These are phyloP conservation scores for Myotis planiceps DNA, from an alignment of 2,797 vertebrate species.

Conservation along the genomic window DNA sequence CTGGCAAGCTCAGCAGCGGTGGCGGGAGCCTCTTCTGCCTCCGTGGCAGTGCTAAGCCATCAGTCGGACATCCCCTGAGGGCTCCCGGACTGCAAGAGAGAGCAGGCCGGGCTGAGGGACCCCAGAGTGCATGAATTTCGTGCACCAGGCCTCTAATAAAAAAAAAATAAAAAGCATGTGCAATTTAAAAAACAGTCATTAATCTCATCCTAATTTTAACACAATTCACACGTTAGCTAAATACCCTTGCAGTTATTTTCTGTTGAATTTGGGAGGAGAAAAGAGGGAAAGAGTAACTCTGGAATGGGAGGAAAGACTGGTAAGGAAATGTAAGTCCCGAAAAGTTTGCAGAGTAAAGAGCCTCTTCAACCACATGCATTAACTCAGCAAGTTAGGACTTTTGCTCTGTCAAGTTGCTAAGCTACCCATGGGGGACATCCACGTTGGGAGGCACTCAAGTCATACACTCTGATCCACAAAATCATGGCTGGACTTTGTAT, in stretches of 20 bases:
- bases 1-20: no score
- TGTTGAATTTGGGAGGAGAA: neutral
- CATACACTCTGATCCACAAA: neutral
- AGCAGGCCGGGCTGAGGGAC: no score
- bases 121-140: no score
- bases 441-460: neutral
- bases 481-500: neutral
- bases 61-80: no score
- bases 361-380: slow-evolving; percentile 90
- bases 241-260: slow-evolving; percentile 85
- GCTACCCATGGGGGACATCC: neutral
- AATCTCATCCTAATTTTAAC: slow-evolving; percentile 79
- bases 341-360: slow-evolving; percentile 89
- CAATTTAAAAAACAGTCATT: slow-evolving; percentile 55
- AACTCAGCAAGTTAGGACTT: slow-evolving; percentile 86
- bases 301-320: neutral
- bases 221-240: slow-evolving; percentile 66
- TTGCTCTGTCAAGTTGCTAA: neutral
- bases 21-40: no score
- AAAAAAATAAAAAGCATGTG: no score
- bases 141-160: no score
- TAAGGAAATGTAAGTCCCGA: slow-evolving; percentile 75
- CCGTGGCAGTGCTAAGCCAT: no score
- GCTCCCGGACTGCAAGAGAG: no score
- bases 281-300: neutral